Evolutionary conservation across 2,113 vertebrate genomes (phyloP).

Genomic region (Alethe castanea): DNA sequence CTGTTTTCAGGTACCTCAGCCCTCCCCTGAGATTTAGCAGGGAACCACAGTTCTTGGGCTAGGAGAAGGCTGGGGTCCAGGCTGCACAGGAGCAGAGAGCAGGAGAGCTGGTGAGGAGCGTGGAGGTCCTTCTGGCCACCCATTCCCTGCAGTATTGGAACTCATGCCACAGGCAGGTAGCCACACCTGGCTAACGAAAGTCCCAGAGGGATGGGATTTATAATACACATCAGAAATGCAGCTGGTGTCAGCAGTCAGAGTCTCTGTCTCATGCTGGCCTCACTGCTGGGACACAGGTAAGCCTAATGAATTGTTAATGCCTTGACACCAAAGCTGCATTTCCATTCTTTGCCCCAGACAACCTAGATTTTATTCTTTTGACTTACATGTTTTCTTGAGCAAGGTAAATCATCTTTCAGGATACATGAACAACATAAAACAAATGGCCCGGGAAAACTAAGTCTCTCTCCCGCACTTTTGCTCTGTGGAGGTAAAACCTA

Average conservation of each 20-base stretch:
- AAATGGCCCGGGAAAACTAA: neutral
- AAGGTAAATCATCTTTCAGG: neutral
- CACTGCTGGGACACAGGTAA: neutral
- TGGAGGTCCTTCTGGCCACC: neutral
- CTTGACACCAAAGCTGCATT: neutral
- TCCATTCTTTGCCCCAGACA: slow-evolving; percentile 1
- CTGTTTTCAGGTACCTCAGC: neutral
- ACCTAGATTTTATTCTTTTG: neutral
- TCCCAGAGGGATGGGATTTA: neutral
- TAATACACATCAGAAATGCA: neutral
- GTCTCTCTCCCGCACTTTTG: neutral
- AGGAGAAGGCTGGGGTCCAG: neutral
- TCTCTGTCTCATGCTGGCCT: neutral
- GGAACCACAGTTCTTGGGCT: neutral
- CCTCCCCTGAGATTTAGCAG: neutral
- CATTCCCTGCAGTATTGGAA: neutral
- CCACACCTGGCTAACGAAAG: neutral
- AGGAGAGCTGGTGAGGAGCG: accelerated
- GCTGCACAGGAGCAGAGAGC: neutral
- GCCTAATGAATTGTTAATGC: slow-evolving; percentile 22
- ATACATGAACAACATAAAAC: neutral
- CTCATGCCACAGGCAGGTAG: neutral
- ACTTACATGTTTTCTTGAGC: neutral
- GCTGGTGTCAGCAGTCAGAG: neutral
- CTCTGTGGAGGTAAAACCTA: neutral